Conservation (phyloP, 2,888 invertebrate genomes). For the Drosophila parthenogenetica region DNA sequence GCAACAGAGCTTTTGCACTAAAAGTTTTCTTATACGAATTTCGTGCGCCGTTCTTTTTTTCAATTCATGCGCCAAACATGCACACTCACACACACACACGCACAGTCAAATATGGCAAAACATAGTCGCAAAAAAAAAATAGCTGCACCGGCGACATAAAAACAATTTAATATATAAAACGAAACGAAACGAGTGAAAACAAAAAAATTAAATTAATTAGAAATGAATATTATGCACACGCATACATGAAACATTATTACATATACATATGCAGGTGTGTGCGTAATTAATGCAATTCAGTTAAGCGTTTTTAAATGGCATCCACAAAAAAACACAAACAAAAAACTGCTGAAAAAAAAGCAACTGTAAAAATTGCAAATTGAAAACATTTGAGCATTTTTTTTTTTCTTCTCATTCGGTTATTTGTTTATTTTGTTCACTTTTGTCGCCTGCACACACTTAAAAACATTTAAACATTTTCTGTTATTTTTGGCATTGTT, state of each 20-base stretch:
- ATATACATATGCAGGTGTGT: background rate
- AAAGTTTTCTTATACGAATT: slow-evolving; percentile 63
- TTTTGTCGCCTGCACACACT: slow-evolving; percentile 44
- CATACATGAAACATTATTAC: slow-evolving; percentile 24
- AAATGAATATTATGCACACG: slow-evolving; percentile 59
- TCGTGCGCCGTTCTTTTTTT: slow-evolving; percentile 64
- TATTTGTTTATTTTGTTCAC: slow-evolving; percentile 18
- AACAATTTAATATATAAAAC: slow-evolving; percentile 15
- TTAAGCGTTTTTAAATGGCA: slow-evolving; percentile 59
- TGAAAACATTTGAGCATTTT: slow-evolving; percentile 35
- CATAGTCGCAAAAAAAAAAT: slow-evolving; percentile 3
- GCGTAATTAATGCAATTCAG: slow-evolving; percentile 65
- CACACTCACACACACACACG: slow-evolving; percentile 21
- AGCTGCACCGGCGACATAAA: slow-evolving; percentile 28
- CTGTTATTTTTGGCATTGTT: slow-evolving; percentile 55
- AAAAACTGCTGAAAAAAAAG: slow-evolving; percentile 42
- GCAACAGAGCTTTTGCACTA: slow-evolving; percentile 59
- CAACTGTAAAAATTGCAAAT: slow-evolving; percentile 60
- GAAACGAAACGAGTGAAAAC: slow-evolving; percentile 52
- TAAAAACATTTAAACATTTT: slow-evolving; percentile 4
- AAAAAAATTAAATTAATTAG: slow-evolving; percentile 66
- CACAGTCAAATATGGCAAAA: slow-evolving; percentile 1
- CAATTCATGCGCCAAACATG: slow-evolving; percentile 56
- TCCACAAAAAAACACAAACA: slow-evolving; percentile 34
- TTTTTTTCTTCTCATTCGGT: slow-evolving; percentile 17